These are phyloP conservation scores for Hippocampus comes DNA, from an alignment of 2,113 vertebrate species.

Conservation along the genomic window DNA sequence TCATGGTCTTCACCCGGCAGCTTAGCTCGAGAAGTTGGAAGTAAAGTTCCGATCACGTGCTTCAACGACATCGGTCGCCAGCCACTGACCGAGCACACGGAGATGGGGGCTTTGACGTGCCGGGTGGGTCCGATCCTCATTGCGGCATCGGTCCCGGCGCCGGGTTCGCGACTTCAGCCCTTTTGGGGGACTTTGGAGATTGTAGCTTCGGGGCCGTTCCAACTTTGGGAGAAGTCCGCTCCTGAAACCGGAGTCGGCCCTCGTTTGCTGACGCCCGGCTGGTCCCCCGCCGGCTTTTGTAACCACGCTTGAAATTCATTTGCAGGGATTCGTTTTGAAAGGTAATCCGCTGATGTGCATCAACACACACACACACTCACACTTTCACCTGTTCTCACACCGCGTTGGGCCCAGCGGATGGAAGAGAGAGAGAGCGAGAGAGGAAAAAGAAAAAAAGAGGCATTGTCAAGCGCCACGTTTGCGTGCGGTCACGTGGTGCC, in stretches of 20 bases:
- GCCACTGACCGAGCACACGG: no score
- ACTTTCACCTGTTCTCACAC: conserved; percentile 19
- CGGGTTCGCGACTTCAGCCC: no score
- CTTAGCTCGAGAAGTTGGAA: no score
- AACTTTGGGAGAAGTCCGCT: no score
- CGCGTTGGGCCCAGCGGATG: conserved; percentile 37
- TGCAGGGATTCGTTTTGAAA: conserved; percentile 42
- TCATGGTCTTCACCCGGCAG: no score
- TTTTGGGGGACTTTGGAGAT: no score
- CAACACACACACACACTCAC: conserved; percentile 13
- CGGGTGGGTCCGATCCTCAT: no score
- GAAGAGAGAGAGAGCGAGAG: conserved; percentile 10
- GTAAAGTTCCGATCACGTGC: no score
- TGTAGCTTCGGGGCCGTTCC: no score
- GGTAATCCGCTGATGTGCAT: conserved; percentile 52
- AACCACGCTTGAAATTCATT: conserved; percentile 33
- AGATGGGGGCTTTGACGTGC: no score
- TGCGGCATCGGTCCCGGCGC: no score
- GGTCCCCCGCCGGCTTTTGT: not conserved
- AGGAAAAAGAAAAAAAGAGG: conserved; percentile 2
- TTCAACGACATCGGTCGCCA: no score
- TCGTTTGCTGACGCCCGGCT: not conserved
- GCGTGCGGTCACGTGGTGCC: conserved; percentile 62
- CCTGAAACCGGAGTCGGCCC: not conserved
- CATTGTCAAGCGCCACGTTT: conserved; percentile 55